Percentiles rank a stretch among this genome's conserved stretches.
Evolutionary conservation across 2,888 invertebrate genomes (phyloP).

Genomic region (Pristionchus exspectatus): DNA sequence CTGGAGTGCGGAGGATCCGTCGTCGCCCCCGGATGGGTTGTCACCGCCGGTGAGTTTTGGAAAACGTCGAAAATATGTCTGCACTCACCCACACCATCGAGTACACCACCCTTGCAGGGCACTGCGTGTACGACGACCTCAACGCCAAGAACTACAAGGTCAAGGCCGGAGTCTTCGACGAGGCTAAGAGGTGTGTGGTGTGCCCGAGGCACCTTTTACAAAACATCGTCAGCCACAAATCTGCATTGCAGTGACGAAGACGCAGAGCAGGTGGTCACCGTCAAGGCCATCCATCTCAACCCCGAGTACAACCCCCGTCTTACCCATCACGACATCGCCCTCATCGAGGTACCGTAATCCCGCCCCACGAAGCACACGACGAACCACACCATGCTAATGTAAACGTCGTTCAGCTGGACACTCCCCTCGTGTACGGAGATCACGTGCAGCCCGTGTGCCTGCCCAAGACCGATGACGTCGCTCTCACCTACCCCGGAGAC

Average conservation of each 20-base stretch:
- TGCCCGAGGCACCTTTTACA: background rate
- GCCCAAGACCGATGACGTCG: conserved; percentile 54
- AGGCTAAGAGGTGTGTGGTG: conserved; percentile 54
- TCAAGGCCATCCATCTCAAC: conserved; percentile 59
- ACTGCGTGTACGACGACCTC: conserved; percentile 61
- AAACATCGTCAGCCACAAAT: background rate
- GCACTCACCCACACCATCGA: background rate
- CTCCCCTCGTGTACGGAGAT: conserved; percentile 54
- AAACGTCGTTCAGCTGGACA: conserved; percentile 47
- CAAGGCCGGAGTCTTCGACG: conserved; percentile 63
- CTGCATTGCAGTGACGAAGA: conserved; percentile 50
- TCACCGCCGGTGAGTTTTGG: conserved; percentile 58
- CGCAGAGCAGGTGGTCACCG: conserved; percentile 57
- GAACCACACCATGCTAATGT: background rate
- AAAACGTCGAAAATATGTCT: background rate
- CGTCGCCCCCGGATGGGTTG: conserved; percentile 58
- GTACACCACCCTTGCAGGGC: conserved; percentile 53
- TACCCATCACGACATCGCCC: conserved; percentile 59
- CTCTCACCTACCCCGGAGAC: conserved; percentile 53
- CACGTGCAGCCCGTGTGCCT: conserved; percentile 61
- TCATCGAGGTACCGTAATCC: conserved; percentile 57
- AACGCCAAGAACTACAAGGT: conserved; percentile 58
- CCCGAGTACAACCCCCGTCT: conserved; percentile 58
- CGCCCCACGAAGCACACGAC: background rate
- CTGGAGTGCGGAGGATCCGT: conserved; percentile 63